phyloP scores from a whole-genome alignment of 2,797 vertebrate genomes.

The Phalanger gymnotis region DNA sequence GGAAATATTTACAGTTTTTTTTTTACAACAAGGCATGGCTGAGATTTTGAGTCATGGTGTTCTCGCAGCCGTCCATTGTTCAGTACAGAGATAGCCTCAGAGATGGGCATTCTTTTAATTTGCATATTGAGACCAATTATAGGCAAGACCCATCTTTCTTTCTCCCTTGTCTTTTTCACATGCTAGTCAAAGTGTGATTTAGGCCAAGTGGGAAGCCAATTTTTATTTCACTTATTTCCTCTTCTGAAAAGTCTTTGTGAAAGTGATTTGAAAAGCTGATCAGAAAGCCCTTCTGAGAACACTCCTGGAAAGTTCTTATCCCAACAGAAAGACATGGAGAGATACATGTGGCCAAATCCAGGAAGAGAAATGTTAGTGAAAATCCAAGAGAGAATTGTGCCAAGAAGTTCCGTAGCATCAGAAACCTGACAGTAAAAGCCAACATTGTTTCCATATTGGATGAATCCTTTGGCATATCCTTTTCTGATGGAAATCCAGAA shows the following conservation, averaged over 20 bases:
- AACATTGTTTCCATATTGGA: slow-evolving; percentile 68
- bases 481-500: slow-evolving; percentile 77
- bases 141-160: slow-evolving; percentile 76
- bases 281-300: slow-evolving; percentile 68
- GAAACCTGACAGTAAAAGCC: slow-evolving; percentile 74
- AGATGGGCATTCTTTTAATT: slow-evolving; percentile 72
- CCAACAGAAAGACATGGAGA: slow-evolving; percentile 67
- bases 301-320: slow-evolving; percentile 76
- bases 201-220: slow-evolving; percentile 57
- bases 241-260: slow-evolving; percentile 64
- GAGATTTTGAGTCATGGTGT: slow-evolving; percentile 83
- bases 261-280: slow-evolving; percentile 67
- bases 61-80: slow-evolving; percentile 84
- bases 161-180: slow-evolving; percentile 76
- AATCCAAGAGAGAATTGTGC: slow-evolving; percentile 70
- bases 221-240: slow-evolving; percentile 35
- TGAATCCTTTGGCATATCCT: slow-evolving; percentile 71
- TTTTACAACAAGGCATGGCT: slow-evolving; percentile 84
- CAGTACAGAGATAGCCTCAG: slow-evolving; percentile 84
- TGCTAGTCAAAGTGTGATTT: slow-evolving; percentile 76
- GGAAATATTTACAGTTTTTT: slow-evolving; percentile 83
- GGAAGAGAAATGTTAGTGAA: slow-evolving; percentile 73
- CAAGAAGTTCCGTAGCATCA: slow-evolving; percentile 70
- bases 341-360: slow-evolving; percentile 75
- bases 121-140: slow-evolving; percentile 75